Evolutionary conservation across 1,140 invertebrate species (phyloP), one percentile per base, ranked within the genome.

Genomic region (Apis florea): DNA sequence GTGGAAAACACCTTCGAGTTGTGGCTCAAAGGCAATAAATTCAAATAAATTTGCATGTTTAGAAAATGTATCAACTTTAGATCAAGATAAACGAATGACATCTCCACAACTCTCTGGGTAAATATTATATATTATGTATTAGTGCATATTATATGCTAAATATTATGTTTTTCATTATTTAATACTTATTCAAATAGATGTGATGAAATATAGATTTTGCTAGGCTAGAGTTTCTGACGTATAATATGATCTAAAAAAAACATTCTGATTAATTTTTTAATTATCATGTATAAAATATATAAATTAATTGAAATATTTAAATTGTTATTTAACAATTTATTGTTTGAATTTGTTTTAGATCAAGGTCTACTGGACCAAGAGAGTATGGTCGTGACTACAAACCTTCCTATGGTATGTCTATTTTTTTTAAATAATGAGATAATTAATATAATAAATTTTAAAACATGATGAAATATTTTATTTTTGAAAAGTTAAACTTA

Each of bases 11-110:
- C 85, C 85, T 63, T 83, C 90, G 79, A 89, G 53, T 69, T 80
- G 40, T 56, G 73, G 56, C 31, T 82, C 88, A 49, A 90, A 90
- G 74, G 67, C 90, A 21, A 77, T 89, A 66, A 83, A 90, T 61
- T 81, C 91, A 49, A 95, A 94, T 83, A 94, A 94, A 88, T 95
- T 93, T 87, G 92, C 93, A 26, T 85, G 90, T 26, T 89, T 95
- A 51, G 94, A 93, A 66, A 92, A 90, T 83, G 92, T 93, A 49
- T 67, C 86, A 47, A 77, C 84, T 4, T 77, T 84, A 4, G 94
- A 94, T 47, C 83, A 89, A 64, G 94, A 95, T 24, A 94, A 94
- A 83, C 89, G 91, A 83, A 87, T 88, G 51, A 68, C 89, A 13
- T 79, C 71, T 12, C 77, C 90, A 69, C 91, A 88, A 81, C 85